A percentile compares a stretch with the other conserved stretches of the same genome.
Evolutionary conservation across 2,113 vertebrate genomes (phyloP).

Genomic region (Felis catus): F.catus_Fca126_mat1.0 CM031420.1:42751001-42751500

Average conservation of each 20-base stretch:
- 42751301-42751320: not conserved
- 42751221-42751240: constrained; percentile 10
- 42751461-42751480: not conserved
- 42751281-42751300: not conserved
- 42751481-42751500: not conserved
- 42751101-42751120: not conserved
- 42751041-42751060: not conserved
- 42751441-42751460: not conserved
- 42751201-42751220: not conserved
- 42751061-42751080: not conserved
- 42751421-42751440: not conserved
- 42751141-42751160: not conserved
- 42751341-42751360: constrained; percentile 1
- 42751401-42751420: not conserved
- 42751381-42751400: not conserved
- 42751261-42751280: not conserved
- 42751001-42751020: not conserved
- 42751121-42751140: not conserved
- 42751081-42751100: not conserved
- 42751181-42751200: not conserved
- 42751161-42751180: not conserved
- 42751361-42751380: not conserved
- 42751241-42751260: not conserved
- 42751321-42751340: not conserved
- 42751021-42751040: not conserved